phyloP scores from a whole-genome alignment of 2,113 vertebrate species.

The Piprites chloris region DNA sequence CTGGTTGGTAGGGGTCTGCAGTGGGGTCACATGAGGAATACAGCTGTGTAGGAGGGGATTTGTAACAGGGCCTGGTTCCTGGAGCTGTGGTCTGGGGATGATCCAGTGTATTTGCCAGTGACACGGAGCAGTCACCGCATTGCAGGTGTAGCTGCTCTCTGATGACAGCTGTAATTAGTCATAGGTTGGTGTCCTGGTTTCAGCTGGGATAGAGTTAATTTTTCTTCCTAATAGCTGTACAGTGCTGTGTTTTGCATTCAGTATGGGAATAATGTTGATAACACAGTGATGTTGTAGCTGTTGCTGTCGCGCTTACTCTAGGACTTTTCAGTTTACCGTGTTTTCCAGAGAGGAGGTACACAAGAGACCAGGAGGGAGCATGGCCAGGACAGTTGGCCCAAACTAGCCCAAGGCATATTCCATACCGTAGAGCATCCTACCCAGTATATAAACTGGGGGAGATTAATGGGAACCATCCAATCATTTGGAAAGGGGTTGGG shows the following conservation, averaged over 20 bases:
- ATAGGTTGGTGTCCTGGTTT: background rate
- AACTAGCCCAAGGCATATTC: background rate
- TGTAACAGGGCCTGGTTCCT: rapidly evolving
- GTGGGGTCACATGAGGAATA: too few species aligned
- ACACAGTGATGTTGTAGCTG: background rate
- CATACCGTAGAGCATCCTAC: background rate
- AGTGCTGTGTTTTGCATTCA: background rate
- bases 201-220: background rate
- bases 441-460: background rate
- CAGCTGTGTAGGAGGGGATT: background rate
- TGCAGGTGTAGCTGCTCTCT: background rate
- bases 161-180: background rate
- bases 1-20: background rate
- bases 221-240: background rate
- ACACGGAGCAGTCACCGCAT: rapidly evolving
- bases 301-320: background rate
- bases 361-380: background rate
- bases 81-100: rapidly evolving
- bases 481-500: background rate
- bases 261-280: background rate
- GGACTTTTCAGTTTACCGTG: background rate
- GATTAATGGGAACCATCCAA: background rate
- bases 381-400: background rate
- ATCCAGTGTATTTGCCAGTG: rapidly evolving
- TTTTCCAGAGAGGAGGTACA: background rate